Evolutionary conservation across 2,888 invertebrate species (phyloP), one percentile per base, ranked within the genome.

Genomic region (Macrosoma leucophasiata): DNA sequence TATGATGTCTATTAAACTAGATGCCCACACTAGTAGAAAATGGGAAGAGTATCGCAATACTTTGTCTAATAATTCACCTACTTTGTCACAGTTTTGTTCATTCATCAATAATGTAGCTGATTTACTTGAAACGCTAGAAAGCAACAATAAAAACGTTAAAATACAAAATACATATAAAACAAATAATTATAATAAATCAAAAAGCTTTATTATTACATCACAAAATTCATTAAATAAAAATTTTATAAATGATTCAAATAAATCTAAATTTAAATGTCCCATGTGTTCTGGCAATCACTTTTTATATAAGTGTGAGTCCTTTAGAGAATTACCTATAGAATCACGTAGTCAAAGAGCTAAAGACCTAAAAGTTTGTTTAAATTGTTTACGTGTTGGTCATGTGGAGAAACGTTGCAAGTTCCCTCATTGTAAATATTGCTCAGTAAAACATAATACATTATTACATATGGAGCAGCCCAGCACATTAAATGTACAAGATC

Each of bases 311-410:
- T 43, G 41, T 29, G 20, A 23, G 7, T 17, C 13, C 7, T 39
- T 41, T 28, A 36, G 22, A 31, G 13, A 13, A 6, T 9, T 39
- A 2, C 19, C 41, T 6, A 13, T 39, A 11, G 41, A 45, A 27
- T n/a, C 17, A 3, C 36, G 36, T 21, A 29, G 44, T 10, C 19
- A 38, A 27, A 45, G 43, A 20, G 42, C 39, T 5, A 43, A 46
- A 17, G 27, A 26, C 12, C 32, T 39, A 15, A 44, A 46, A 31
- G 45, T 39, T 35, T 47, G 46, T 23, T 8, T 29, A 8, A 44
- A 43, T 12, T 46, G 42, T 15, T 36, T 43, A 22, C 43, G 45
- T 9, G 23, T 22, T 4, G 43, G 48, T 5, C 45, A 50, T 15
- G n/a, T 5, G 10, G 33, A 14, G 21, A 37, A 30, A 6, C 13